Conservation (phyloP, 1,140 invertebrate genomes). For the Pseudomyrmex sp. region DNA sequence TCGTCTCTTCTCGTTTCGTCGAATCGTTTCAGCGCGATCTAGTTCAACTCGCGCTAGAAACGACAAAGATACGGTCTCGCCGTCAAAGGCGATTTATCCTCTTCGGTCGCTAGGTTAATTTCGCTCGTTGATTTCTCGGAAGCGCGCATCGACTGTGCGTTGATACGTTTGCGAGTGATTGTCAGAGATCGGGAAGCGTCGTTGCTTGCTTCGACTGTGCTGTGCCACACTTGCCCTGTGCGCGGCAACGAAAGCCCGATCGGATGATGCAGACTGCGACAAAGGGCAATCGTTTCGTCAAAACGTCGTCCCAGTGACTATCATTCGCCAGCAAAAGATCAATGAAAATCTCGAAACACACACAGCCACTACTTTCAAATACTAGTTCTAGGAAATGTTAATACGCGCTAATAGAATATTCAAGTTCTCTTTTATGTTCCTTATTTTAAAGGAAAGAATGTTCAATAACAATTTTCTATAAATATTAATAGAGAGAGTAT, state of each 20-base stretch:
- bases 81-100: slow-evolving; percentile 63
- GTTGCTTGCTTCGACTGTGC: slow-evolving; percentile 22
- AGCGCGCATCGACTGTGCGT: slow-evolving; percentile 48
- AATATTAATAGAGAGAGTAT: too few species aligned
- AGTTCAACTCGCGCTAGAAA: slow-evolving; percentile 58
- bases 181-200: slow-evolving; percentile 34
- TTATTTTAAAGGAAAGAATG: background rate
- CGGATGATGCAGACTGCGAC: slow-evolving; percentile 47
- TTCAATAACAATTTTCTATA: background rate
- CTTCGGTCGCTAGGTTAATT: slow-evolving; percentile 69
- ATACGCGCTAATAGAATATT: background rate
- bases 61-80: slow-evolving; percentile 48
- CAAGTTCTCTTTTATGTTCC: background rate
- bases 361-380: background rate
- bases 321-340: slow-evolving; percentile 35
- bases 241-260: slow-evolving; percentile 62
- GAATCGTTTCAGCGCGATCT: slow-evolving; percentile 64
- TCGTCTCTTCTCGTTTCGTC: slow-evolving; percentile 55
- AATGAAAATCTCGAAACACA: background rate
- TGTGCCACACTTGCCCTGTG: slow-evolving; percentile 74
- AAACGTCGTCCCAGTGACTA: slow-evolving; percentile 75
- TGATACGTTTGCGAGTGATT: slow-evolving; percentile 66
- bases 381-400: slow-evolving; percentile 5
- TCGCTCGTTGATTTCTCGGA: slow-evolving; percentile 69
- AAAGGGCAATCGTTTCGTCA: slow-evolving; percentile 49